Base-by-base conservation (phyloP, 2,113 vertebrate species). In the Monopterus albus region DNA sequence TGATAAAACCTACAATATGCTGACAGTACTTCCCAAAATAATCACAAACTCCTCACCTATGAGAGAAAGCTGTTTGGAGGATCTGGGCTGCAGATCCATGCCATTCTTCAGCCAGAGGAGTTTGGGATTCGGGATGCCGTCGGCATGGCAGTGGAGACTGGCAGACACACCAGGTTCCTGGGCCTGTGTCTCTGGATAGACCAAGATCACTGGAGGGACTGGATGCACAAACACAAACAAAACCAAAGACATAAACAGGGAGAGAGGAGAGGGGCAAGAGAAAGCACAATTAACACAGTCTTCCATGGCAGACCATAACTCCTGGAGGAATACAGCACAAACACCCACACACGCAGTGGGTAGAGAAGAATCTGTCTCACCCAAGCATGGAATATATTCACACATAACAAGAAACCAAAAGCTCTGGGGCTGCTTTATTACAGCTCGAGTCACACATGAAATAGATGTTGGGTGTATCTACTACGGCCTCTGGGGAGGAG, bases 81-180 rank as follows among this genome's bases (percentile, higher is more conserved):
- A 89, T 73, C 91, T 93, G n/a, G 94, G 93, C 67, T 89, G 75
- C 79, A 99, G 86, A 64, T 96, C 96, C 79, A 96, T 82, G 85
- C 97, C 97, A 0, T 99, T 99, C 91, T 99, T 99, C 20, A 99
- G 93, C 97, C 97, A 99, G 43, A 94, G 87, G 56, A 99, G 96
- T 60, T 91, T 95, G 61, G 97, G 97, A 73, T 93, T 93, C 5
- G 97, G 97, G 67, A 99, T 96, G 83, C 97, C 97, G 45, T 98
- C 97, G 0, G 97, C 96, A 0, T 97, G 95, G 73, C 97, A 99
- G 33, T 81, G 91, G 39, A 99, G 93, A 81, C 97, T 99, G 4
- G 96, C 96, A 0, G 95, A 94, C 33, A 98, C 90, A 0, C 97
- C 97, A 0, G 97, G 97, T 88, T 99, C 97, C 91, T 98, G 97